Evolutionary conservation across 1,140 invertebrate species (phyloP).

Genomic region (Plectrocnemia conspersa): DNA sequence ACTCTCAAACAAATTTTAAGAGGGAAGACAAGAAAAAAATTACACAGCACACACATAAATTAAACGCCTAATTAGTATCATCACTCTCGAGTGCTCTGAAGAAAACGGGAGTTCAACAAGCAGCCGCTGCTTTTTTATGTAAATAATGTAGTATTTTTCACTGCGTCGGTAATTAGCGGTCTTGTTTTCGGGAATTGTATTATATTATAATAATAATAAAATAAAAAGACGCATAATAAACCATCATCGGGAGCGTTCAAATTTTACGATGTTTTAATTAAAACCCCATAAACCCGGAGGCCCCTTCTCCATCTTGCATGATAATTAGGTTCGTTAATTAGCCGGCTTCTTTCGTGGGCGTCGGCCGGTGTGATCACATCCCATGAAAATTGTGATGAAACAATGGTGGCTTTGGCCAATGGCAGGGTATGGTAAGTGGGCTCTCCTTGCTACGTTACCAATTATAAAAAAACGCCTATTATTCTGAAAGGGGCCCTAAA

Average conservation of each 20-base stretch:
- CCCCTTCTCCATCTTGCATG: conserved; percentile 9
- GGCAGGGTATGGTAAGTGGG: neutral
- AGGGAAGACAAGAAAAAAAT: no score
- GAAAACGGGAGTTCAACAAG: no score
- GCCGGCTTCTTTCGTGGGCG: conserved; percentile 7
- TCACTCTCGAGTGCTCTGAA: no score
- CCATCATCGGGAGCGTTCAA: conserved; percentile 1
- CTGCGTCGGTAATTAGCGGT: no score
- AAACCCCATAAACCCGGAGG: conserved; percentile 11
- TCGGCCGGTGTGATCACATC: conserved; percentile 16
- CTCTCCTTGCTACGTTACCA: neutral
- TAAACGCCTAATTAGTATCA: no score
- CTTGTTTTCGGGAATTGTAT: no score
- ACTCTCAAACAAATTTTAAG: no score
- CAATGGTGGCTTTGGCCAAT: conserved; percentile 11
- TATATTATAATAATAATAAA: no score
- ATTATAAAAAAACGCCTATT: conserved; percentile 15
- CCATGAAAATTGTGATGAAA: conserved; percentile 19
- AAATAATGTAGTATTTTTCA: no score
- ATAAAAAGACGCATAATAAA: no score
- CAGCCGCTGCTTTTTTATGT: no score
- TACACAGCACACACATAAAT: no score
- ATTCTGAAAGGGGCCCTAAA: conserved; percentile 1
- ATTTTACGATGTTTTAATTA: conserved; percentile 20
- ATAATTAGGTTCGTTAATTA: conserved; percentile 24